Base-by-base conservation (phyloP, 92 coral and sea anemone genomes). In the Montipora capitata region DNA sequence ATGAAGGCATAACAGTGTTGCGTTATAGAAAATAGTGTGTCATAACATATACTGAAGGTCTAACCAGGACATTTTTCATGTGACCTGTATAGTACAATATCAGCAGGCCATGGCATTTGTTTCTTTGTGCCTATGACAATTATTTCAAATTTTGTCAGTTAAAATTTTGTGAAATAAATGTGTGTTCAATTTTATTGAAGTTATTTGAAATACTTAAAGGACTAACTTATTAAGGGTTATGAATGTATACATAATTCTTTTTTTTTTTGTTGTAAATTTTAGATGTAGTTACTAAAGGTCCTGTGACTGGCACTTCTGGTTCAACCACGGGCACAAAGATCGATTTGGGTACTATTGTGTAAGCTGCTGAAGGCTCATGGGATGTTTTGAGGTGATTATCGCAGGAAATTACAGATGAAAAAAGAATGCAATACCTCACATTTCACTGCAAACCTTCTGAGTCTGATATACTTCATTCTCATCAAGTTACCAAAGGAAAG, bases 401-500 rank as follows among this genome's bases (percentile, higher is more conserved):
- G 56, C 89, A 85, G 54, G 17, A 76, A 85, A 85, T 85, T 85
- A 85, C 89, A 58, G 83, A 76, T 85, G 89, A 76, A 85, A 85
- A 85, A 85, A 85, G 83, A 85, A 85, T 85, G 89, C 82, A 45
- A 76, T 85, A 85, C 89, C 82, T 76, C 64, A 85, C 89, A 66
- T 85, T 76, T 11, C 89, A 85, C 83, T 85, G 83, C 76, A 85
- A 85, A 65, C 89, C 82, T 65, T 85, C 89, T 76, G 89, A 75
- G 81, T 85, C 89, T 14, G 89, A 85, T 76, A 85, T 85, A 85
- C 89, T 76, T 85, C 82, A 84, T 84, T 84, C 81, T 84, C 81
- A 84, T 84, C 88, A 74, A 74, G 88, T 84, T 84, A 84, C 82
- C 89, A 85, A 76, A 85, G 83, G 89, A 76, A 85, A 85, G 89